Evolutionary conservation across 2,113 vertebrate genomes (phyloP).

Genomic region (Hyla sarda): DNA sequence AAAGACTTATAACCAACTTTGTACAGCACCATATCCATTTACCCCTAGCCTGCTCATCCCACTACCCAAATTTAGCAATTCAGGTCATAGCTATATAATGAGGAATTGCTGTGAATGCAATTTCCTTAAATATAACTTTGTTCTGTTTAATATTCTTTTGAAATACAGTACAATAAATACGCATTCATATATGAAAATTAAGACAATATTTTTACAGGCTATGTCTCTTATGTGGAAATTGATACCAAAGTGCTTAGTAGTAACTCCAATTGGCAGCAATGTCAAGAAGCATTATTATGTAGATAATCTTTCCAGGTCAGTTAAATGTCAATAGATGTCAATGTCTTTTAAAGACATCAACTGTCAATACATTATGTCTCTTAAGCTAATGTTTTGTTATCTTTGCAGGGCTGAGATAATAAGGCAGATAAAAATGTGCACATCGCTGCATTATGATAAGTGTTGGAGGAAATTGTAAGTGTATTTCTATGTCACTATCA

Average conservation of each 20-base stretch:
- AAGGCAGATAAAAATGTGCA: constrained; percentile 26
- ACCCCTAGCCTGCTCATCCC: too few relatives aligned
- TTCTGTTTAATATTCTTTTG: background rate
- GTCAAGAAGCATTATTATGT: constrained; percentile 19
- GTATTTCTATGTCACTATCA: constrained; percentile 11
- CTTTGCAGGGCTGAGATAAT: constrained; percentile 23
- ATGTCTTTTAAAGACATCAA: constrained; percentile 39
- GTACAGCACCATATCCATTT: too few relatives aligned
- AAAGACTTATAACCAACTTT: too few relatives aligned
- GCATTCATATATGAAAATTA: background rate
- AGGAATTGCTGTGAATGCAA: background rate
- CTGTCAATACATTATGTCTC: constrained; percentile 46
- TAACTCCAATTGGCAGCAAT: constrained; percentile 27
- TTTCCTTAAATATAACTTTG: background rate
- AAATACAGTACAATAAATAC: background rate
- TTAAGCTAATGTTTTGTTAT: constrained; percentile 46
- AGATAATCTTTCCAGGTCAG: constrained; percentile 46
- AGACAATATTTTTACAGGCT: background rate
- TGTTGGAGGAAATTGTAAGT: constrained; percentile 9
- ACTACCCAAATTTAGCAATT: background rate
- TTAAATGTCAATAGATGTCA: constrained; percentile 47
- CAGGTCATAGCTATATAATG: background rate
- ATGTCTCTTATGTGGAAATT: background rate
- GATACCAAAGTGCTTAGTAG: background rate
- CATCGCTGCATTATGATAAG: constrained; percentile 4